Evolutionary conservation across 2,797 vertebrate species (phyloP).

Genomic region (Psittacula echo): DNA sequence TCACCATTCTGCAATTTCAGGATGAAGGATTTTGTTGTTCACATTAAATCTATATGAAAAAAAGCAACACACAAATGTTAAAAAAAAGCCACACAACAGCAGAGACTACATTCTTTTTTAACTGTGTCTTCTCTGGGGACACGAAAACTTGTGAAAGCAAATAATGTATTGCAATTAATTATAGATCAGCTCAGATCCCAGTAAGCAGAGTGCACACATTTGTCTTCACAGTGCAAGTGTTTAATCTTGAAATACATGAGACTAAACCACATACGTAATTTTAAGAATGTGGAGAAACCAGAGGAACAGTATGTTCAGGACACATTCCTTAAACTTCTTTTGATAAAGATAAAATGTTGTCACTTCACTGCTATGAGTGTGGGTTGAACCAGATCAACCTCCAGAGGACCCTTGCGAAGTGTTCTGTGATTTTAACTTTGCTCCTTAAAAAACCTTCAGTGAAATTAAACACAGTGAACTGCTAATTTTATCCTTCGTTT

Average conservation of each 20-base stretch:
- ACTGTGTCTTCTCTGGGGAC: background rate
- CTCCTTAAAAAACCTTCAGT: background rate
- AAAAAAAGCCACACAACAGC: background rate
- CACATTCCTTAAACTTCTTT: background rate
- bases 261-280: accelerated
- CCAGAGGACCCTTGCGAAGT: background rate
- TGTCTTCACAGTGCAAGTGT: background rate
- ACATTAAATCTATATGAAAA: constrained; percentile 85
- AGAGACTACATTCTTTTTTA: background rate
- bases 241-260: background rate
- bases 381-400: background rate
- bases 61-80: background rate
- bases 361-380: background rate
- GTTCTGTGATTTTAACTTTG: background rate
- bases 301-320: background rate
- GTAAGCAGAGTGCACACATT: background rate
- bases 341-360: background rate
- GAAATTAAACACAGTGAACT: background rate
- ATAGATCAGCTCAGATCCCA: background rate
- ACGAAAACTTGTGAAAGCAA: background rate
- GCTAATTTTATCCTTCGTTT: background rate
- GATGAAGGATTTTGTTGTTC: constrained; percentile 90
- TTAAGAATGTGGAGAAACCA: background rate
- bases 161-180: background rate
- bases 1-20: constrained; percentile 94